Evolutionary conservation across 2,888 invertebrate species (phyloP).

Genomic region (Acanthacorydalis orientalis): DNA sequence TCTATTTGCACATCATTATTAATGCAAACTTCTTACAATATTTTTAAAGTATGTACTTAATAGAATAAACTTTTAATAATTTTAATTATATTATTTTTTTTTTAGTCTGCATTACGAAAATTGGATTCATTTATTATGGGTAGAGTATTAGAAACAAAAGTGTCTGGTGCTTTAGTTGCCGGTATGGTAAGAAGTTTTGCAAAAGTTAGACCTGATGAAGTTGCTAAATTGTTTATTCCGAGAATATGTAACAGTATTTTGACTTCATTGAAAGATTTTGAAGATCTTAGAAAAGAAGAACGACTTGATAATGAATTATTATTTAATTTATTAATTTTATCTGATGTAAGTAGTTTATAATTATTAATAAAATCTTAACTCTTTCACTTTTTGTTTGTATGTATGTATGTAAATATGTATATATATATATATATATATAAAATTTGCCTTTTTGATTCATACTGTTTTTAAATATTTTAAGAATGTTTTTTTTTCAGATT

Average conservation of each 20-base stretch:
- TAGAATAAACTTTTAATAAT: constrained; percentile 6
- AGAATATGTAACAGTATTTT: constrained; percentile 48
- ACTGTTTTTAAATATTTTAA: constrained; percentile 9
- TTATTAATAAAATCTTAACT: neutral
- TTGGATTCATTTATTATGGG: constrained; percentile 55
- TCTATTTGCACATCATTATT: constrained; percentile 51
- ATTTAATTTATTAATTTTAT: constrained; percentile 58
- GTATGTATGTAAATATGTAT: too few relatives aligned
- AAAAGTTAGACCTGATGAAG: constrained; percentile 47
- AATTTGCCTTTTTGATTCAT: neutral
- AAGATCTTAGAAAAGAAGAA: constrained; percentile 54
- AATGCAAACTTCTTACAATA: constrained; percentile 50
- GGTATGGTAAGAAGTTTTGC: constrained; percentile 50
- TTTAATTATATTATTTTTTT: constrained; percentile 7
- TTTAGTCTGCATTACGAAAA: constrained; percentile 50
- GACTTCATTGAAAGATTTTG: constrained; percentile 40
- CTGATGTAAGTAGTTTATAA: constrained; percentile 31
- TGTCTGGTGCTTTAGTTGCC: constrained; percentile 67
- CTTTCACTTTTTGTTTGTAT: neutral
- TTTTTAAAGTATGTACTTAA: constrained; percentile 28
- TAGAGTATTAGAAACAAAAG: constrained; percentile 65
- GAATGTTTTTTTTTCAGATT: constrained; percentile 23
- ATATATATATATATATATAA: too few relatives aligned
- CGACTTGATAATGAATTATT: constrained; percentile 60
- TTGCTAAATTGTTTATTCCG: constrained; percentile 56